These are phyloP conservation scores for Abramis brama DNA, from an alignment of 2,113 vertebrate species.

Conservation along the genomic window DNA sequence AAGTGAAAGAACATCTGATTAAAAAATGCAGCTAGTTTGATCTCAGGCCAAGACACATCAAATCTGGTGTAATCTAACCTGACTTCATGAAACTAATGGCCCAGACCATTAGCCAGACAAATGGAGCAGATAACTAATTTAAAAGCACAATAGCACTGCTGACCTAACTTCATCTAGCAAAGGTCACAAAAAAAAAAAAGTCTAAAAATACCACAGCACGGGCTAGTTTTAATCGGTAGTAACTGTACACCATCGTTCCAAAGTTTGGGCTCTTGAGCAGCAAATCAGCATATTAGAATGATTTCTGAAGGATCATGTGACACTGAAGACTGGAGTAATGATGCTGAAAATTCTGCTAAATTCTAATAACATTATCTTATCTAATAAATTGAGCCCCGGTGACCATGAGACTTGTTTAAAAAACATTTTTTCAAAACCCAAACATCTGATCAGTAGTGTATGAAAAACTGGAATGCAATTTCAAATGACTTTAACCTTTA, in stretches of 20 bases:
- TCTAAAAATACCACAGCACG: not conserved
- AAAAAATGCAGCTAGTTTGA: not conserved
- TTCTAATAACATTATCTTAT: not conserved
- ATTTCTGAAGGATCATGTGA: not conserved
- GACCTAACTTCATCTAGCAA: not conserved
- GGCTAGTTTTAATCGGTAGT: not conserved
- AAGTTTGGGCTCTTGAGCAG: not conserved
- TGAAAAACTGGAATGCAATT: not conserved
- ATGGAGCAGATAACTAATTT: conserved; percentile 13
- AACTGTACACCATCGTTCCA: not conserved
- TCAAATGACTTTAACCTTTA: not conserved
- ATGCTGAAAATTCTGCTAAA: not conserved
- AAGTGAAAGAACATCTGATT: not conserved
- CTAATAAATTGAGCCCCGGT: not conserved
- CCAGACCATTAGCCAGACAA: conserved; percentile 39
- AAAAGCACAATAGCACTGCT: conserved; percentile 1
- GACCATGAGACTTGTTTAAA: not conserved
- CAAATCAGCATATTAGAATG: not conserved
- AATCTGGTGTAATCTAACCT: conserved; percentile 6
- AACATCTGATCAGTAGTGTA: not conserved
- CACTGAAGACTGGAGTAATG: not conserved
- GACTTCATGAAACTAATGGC: conserved; percentile 30
- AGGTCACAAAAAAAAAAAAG: not conserved
- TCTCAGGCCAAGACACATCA: conserved; percentile 8
- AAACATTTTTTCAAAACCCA: not conserved